A percentile compares a stretch with the other conserved stretches of the same genome.
Evolutionary conservation across 2,113 vertebrate genomes (phyloP).

Genomic region (Elephas maximus): DNA sequence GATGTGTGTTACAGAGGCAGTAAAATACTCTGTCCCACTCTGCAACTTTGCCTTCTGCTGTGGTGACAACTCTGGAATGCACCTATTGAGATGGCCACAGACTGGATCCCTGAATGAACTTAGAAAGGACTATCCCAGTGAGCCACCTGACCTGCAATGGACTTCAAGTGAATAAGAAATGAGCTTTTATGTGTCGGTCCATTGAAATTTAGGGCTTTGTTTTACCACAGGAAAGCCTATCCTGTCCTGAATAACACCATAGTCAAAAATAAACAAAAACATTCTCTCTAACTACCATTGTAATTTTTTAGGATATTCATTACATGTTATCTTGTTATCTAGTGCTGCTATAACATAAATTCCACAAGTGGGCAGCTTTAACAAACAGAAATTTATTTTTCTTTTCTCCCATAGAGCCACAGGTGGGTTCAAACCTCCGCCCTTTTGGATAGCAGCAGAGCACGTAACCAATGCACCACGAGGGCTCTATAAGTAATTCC

Average conservation of each 20-base stretch:
- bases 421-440: too few relatives aligned
- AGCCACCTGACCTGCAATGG: not conserved
- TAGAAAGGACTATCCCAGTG: not conserved
- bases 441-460: too few relatives aligned
- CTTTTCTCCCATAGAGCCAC: too few relatives aligned
- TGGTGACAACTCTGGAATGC: too few relatives aligned
- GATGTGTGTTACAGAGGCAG: not conserved
- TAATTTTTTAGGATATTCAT: not conserved
- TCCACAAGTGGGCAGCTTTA: not conserved
- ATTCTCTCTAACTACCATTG: not conserved
- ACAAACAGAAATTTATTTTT: not conserved
- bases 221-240: not conserved
- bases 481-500: not conserved
- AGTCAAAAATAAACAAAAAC: not conserved
- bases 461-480: too few relatives aligned
- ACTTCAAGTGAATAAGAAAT: not conserved
- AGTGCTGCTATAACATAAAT: not conserved
- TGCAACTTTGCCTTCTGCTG: not conserved
- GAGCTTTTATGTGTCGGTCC: not conserved
- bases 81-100: not conserved
- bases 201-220: not conserved
- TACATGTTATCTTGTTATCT: not conserved
- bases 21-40: not conserved
- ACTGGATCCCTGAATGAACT: not conserved
- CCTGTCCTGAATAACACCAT: not conserved